These are phyloP conservation scores for Catharus fuscescens DNA, from an alignment of 2,113 vertebrate species.

Conservation along the genomic window DNA sequence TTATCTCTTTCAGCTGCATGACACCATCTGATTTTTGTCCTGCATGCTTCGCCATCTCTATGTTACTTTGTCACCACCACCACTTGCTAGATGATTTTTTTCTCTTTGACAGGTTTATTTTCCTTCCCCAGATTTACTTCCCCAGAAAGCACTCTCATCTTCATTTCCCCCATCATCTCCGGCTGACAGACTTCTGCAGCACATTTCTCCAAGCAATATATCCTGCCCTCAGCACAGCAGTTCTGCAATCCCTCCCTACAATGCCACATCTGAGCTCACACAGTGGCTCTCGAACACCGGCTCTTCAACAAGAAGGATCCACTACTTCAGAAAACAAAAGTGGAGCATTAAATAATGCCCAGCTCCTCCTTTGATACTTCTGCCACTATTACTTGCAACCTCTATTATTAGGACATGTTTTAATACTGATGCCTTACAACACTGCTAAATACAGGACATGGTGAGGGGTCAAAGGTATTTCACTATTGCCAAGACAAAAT, in stretches of 20 bases:
- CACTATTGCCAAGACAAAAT: not conserved
- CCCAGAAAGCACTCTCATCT: not conserved
- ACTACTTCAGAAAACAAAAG: not conserved
- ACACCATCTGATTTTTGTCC: not conserved
- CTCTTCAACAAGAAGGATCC: not conserved
- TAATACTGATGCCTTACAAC: not conserved
- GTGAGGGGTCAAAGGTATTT: not conserved
- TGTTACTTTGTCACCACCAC: not conserved
- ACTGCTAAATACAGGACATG: not conserved
- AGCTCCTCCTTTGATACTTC: not conserved
- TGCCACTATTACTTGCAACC: not conserved
- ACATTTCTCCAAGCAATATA: not conserved
- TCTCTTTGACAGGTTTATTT: not conserved
- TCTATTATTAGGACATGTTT: not conserved
- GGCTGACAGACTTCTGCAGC: not conserved
- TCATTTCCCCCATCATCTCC: not conserved
- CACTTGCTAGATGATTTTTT: not conserved
- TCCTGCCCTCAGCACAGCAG: not conserved
- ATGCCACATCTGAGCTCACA: fast-evolving
- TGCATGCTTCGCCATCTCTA: not conserved
- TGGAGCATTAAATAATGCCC: not conserved
- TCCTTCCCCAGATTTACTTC: not conserved
- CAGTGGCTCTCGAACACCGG: fast-evolving
- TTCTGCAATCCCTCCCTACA: not conserved
- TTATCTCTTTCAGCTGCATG: not conserved